A percentile compares a stretch with the other conserved stretches of the same genome.
phyloP scores from a whole-genome alignment of 2,113 vertebrate species.

The Pyxicephalus adspersus region DNA sequence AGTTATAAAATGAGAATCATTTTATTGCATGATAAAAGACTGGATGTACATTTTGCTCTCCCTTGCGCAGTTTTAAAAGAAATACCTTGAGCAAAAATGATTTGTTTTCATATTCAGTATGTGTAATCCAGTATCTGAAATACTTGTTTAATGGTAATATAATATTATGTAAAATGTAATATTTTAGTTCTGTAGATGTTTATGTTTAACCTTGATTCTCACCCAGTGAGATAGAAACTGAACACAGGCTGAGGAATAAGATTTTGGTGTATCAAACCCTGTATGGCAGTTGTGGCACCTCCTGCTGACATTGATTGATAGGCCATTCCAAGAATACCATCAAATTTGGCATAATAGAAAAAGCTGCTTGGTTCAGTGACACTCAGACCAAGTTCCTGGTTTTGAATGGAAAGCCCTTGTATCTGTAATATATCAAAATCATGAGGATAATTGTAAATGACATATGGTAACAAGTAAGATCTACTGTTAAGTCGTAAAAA shows the following conservation, averaged over 20 bases:
- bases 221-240: slow-evolving; percentile 56
- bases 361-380: slow-evolving; percentile 49
- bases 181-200: too few species aligned
- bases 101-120: too few species aligned
- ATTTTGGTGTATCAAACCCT: slow-evolving; percentile 47
- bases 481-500: too few species aligned
- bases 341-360: slow-evolving; percentile 56
- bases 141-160: too few species aligned
- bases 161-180: too few species aligned
- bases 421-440: slow-evolving; percentile 58
- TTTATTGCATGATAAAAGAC: too few species aligned
- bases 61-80: too few species aligned
- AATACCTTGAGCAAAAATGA: too few species aligned
- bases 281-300: slow-evolving; percentile 50
- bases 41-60: too few species aligned
- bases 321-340: slow-evolving; percentile 58
- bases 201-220: background rate
- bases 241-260: slow-evolving; percentile 50
- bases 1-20: too few species aligned
- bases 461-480: too few species aligned
- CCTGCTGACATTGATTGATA: slow-evolving; percentile 52
- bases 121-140: too few species aligned
- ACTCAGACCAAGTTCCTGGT: slow-evolving; percentile 72
- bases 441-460: background rate
- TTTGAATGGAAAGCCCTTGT: slow-evolving; percentile 61